Conservation (phyloP, 2,888 invertebrate species). For the Antheraea assamensis region DNA sequence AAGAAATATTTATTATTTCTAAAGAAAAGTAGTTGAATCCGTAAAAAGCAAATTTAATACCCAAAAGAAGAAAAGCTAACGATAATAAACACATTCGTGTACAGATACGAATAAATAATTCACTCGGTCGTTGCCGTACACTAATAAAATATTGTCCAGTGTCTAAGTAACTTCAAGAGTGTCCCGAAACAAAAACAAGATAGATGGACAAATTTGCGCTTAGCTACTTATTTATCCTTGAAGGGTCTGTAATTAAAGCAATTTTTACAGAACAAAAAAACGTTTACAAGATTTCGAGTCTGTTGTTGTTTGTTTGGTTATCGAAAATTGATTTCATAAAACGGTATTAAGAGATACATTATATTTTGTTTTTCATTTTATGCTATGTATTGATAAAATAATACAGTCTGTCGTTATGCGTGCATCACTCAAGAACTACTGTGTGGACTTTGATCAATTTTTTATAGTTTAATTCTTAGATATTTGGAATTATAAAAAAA, state of each 20-base stretch:
- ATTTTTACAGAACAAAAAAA: slow-evolving; percentile 53
- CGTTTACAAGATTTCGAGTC: slow-evolving; percentile 64
- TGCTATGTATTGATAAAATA: too few species aligned
- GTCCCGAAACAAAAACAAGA: slow-evolving; percentile 67
- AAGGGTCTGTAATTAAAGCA: slow-evolving; percentile 68
- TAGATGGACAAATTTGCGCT: slow-evolving; percentile 74
- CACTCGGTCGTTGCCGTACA: slow-evolving; percentile 47
- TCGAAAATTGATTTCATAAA: neutral
- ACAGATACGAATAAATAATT: slow-evolving; percentile 66
- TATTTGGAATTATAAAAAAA: too few species aligned
- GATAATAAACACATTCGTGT: slow-evolving; percentile 62
- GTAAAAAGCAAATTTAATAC: slow-evolving; percentile 47
- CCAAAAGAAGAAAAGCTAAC: slow-evolving; percentile 63
- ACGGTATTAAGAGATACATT: neutral
- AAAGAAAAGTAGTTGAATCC: slow-evolving; percentile 46
- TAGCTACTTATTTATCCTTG: slow-evolving; percentile 74
- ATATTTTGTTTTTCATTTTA: too few species aligned
- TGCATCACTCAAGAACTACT: too few species aligned
- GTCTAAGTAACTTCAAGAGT: slow-evolving; percentile 61
- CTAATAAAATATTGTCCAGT: slow-evolving; percentile 66
- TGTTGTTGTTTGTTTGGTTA: slow-evolving; percentile 1
- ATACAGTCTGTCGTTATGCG: too few species aligned
- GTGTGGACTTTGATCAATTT: too few species aligned
- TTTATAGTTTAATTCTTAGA: too few species aligned
- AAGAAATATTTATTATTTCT: neutral